Base-by-base conservation (phyloP, 2,797 vertebrate genomes). In the Fistularia commersonii region DNA sequence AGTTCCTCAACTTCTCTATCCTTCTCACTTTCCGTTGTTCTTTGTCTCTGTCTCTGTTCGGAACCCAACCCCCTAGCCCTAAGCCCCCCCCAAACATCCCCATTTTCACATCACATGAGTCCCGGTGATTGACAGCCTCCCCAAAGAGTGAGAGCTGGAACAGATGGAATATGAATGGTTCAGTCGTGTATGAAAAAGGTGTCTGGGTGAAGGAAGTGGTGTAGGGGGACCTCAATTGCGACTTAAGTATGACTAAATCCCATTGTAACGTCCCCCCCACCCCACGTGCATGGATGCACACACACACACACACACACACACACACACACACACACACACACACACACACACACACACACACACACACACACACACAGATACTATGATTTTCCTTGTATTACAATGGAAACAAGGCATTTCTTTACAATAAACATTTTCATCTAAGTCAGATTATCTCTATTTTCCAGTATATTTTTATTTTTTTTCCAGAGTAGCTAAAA, bases 141-240 rank as follows among this genome's bases (percentile, higher is more conserved):
- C 95, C 92, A 92, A 93, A 90, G 93, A 95, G 92, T 93, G 92
- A 92, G 91, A 86, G 83, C 88, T 91, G 91, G 89, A 92, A 94
- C 95, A 97, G 96, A 98, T 97, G 95, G 96, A 96, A 96, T 91
- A 94, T 94, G 91, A 94, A 94, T 92, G 91, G 93, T 92, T 95
- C 93, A 94, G 87, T 94, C 92, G 92, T 93, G 93, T 92, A 94
- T 95, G 93, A 94, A 95, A 93, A 92, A 90, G 87, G 90, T 89
- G 87, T 86, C 84, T 87, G 83, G 74, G 87, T 82, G 83, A 79
- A 75, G 77, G 80, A 77, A 85, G 81, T 72, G 72, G 76, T 78
- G 71, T 77, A 76, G 77, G 69, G 84, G 82, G 80, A 81, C 76
- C 64, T 81, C 82, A 74, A 81, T 83, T 74, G 83, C 52, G 56